phyloP scores from a whole-genome alignment of 2,888 invertebrate species.

The Aphodius sticticus region DNA sequence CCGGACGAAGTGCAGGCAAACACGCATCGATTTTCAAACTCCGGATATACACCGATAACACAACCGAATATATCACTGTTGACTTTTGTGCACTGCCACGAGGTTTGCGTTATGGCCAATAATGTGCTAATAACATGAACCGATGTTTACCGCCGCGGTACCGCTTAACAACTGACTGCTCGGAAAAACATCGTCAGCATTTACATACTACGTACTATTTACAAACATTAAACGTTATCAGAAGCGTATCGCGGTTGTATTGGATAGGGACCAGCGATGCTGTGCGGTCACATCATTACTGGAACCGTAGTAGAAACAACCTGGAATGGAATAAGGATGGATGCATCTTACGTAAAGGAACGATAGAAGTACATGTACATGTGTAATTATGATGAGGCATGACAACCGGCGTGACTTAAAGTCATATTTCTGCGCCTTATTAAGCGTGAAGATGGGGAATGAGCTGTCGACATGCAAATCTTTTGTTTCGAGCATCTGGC shows the following conservation, averaged over 20 bases:
- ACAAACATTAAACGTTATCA: background rate
- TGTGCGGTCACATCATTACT: background rate
- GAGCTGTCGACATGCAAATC: background rate
- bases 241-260: background rate
- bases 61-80: background rate
- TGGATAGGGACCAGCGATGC: background rate
- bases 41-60: background rate
- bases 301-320: background rate
- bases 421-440: background rate
- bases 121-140: background rate
- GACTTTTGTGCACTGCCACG: background rate
- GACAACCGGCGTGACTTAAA: background rate
- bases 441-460: background rate
- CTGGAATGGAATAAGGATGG: background rate
- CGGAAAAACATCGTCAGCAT: background rate
- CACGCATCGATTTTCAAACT: background rate
- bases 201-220: background rate
- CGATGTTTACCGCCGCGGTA: background rate
- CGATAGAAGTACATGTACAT: background rate
- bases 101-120: background rate
- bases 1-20: background rate
- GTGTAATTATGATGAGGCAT: background rate
- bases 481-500: background rate
- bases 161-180: background rate
- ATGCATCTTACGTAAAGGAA: background rate